These are phyloP conservation scores for Pocota personata DNA, from an alignment of 2,888 invertebrate species.

Conservation along the genomic window DNA sequence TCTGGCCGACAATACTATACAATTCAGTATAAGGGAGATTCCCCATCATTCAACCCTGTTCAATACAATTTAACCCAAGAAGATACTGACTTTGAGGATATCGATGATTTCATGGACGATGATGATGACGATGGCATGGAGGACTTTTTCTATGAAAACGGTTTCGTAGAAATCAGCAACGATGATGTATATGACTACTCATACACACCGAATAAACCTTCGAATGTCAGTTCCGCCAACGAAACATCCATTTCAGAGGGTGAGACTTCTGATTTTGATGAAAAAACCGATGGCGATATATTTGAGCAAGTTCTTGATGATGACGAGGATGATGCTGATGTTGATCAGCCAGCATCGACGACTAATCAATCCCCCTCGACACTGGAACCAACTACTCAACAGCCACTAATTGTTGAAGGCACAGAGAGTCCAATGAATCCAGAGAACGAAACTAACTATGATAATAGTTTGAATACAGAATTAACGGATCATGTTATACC, in stretches of 20 bases:
- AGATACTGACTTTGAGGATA: background rate
- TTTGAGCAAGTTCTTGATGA: background rate
- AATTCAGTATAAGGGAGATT: slow-evolving; percentile 1
- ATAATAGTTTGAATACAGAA: background rate
- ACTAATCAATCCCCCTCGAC: background rate
- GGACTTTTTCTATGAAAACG: slow-evolving; percentile 52
- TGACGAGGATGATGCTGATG: background rate
- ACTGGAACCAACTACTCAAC: background rate
- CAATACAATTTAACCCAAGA: slow-evolving; percentile 9
- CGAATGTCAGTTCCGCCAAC: background rate
- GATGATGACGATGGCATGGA: slow-evolving; percentile 20
- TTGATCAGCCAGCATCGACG: background rate
- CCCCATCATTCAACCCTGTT: background rate
- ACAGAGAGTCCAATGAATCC: background rate
- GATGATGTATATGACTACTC: slow-evolving; percentile 44
- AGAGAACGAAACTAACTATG: background rate
- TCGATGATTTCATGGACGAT: background rate
- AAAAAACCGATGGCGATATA: background rate
- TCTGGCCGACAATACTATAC: slow-evolving; percentile 47
- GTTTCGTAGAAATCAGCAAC: slow-evolving; percentile 43
- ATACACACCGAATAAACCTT: slow-evolving; percentile 2
- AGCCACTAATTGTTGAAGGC: background rate
- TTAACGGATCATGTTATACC: slow-evolving; percentile 16
- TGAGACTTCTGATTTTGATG: background rate
- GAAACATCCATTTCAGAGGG: background rate